A percentile compares a stretch with the other conserved stretches of the same genome.
Conservation (phyloP, 2,888 invertebrate species). For the Chironomus tentans region DNA sequence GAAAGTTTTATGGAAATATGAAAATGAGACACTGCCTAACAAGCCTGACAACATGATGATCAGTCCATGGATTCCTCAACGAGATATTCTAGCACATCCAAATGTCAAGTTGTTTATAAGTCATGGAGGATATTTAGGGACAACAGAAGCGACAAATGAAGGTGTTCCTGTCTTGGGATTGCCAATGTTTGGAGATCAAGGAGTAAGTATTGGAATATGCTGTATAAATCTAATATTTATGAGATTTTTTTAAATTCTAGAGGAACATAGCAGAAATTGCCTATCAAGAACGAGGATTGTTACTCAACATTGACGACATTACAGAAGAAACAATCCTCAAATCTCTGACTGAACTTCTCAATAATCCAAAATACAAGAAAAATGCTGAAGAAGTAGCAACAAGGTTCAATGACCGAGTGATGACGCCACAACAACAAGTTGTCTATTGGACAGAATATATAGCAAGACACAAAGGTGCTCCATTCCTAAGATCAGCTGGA, state of each 20-base stretch:
- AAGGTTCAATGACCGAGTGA: slow-evolving; percentile 27
- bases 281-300: slow-evolving; percentile 35
- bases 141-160: slow-evolving; percentile 42
- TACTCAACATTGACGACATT: slow-evolving; percentile 32
- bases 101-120: slow-evolving; percentile 45
- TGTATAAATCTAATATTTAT: not conserved
- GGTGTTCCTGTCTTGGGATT: slow-evolving; percentile 42
- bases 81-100: slow-evolving; percentile 41
- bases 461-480: slow-evolving; percentile 29
- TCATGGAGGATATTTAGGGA: slow-evolving; percentile 47
- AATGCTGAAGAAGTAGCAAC: slow-evolving; percentile 26
- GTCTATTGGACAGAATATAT: slow-evolving; percentile 30
- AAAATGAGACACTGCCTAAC: slow-evolving; percentile 22
- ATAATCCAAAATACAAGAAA: slow-evolving; percentile 32
- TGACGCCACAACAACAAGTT: slow-evolving; percentile 28
- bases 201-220: not conserved
- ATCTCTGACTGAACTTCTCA: slow-evolving; percentile 33
- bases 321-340: slow-evolving; percentile 32
- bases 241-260: not conserved
- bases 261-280: slow-evolving; percentile 35
- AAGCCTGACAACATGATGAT: slow-evolving; percentile 34
- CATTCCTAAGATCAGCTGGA: slow-evolving; percentile 24
- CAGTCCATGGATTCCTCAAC: slow-evolving; percentile 39
- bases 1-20: slow-evolving; percentile 30
- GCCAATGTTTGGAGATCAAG: slow-evolving; percentile 39